phyloP scores from a whole-genome alignment of 2,797 vertebrate genomes.

The Dryobates pubescens region DNA sequence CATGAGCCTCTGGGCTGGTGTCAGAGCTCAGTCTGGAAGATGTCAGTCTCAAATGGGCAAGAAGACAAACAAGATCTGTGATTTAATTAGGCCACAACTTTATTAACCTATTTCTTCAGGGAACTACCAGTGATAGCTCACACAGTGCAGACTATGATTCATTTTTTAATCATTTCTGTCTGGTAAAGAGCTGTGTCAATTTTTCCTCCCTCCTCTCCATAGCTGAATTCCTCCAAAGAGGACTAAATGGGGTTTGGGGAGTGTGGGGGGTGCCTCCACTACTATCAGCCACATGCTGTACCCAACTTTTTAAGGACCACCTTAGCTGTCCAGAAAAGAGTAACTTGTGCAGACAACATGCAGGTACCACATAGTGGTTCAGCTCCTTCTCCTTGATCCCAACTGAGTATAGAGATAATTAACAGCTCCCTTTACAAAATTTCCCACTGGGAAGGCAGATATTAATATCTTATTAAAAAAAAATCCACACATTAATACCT shows the following conservation, averaged over 20 bases:
- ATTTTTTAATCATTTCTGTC: constrained; percentile 53
- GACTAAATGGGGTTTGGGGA: not conserved
- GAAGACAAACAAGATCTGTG: not conserved
- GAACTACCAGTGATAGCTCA: not conserved
- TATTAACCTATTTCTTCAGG: constrained; percentile 50
- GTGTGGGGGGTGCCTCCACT: too few relatives aligned
- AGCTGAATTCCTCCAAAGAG: not conserved
- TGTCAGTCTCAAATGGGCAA: not conserved
- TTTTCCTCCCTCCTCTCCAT: not conserved
- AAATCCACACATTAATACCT: too few relatives aligned
- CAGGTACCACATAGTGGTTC: not conserved
- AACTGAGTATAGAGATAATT: not conserved
- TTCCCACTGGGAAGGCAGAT: not conserved
- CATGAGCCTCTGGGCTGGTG: not conserved
- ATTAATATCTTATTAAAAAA: not conserved
- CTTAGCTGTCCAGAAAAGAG: not conserved
- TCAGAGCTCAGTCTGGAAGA: not conserved
- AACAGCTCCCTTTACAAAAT: not conserved
- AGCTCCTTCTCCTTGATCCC: not conserved
- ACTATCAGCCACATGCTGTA: not conserved
- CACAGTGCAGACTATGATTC: not conserved
- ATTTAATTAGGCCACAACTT: constrained; percentile 51
- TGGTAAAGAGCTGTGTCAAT: not conserved
- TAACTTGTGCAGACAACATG: not conserved
- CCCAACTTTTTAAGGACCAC: not conserved